Percentiles rank a stretch among this genome's conserved stretches.
Evolutionary conservation across 2,888 invertebrate genomes (phyloP).

Genomic region (Drosophila barbarae): DNA sequence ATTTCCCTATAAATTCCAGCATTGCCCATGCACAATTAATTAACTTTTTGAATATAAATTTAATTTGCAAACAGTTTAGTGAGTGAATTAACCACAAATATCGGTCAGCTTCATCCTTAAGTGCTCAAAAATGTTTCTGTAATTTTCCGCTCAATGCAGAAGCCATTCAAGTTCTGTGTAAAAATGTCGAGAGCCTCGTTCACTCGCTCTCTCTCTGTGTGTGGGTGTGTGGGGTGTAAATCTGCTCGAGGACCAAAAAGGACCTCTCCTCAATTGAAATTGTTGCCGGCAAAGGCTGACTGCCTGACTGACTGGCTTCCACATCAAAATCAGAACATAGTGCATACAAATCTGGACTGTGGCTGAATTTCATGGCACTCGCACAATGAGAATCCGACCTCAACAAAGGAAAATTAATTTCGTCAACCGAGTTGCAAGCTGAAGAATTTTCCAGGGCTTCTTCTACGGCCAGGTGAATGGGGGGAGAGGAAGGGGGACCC

Average conservation of each 20-base stretch:
- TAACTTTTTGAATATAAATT: background rate
- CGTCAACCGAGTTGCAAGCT: conserved; percentile 42
- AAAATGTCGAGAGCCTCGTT: conserved; percentile 14
- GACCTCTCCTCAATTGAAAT: conserved; percentile 27
- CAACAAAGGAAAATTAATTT: conserved; percentile 58
- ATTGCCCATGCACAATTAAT: no score
- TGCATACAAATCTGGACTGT: conserved; percentile 31
- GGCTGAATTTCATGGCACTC: conserved; percentile 30
- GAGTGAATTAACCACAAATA: background rate
- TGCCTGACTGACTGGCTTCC: conserved; percentile 22
- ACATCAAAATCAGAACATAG: conserved; percentile 27
- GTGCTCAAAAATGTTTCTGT: background rate
- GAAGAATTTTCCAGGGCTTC: conserved; percentile 56
- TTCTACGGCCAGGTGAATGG: conserved; percentile 3
- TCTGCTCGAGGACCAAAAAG: conserved; percentile 5
- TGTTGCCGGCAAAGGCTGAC: conserved; percentile 11
- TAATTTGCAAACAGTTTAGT: background rate
- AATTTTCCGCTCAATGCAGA: conserved; percentile 18
- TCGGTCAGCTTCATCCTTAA: background rate
- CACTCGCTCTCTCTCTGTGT: background rate
- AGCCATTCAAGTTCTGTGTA: conserved; percentile 17
- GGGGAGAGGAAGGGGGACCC: background rate
- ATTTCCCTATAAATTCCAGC: background rate
- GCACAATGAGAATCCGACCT: conserved; percentile 35
- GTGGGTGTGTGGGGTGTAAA: conserved; percentile 2